A percentile compares a stretch with the other conserved stretches of the same genome.
These are phyloP conservation scores for Thunnus albacares DNA, from an alignment of 2,797 vertebrate genomes.

Conservation along the genomic window DNA sequence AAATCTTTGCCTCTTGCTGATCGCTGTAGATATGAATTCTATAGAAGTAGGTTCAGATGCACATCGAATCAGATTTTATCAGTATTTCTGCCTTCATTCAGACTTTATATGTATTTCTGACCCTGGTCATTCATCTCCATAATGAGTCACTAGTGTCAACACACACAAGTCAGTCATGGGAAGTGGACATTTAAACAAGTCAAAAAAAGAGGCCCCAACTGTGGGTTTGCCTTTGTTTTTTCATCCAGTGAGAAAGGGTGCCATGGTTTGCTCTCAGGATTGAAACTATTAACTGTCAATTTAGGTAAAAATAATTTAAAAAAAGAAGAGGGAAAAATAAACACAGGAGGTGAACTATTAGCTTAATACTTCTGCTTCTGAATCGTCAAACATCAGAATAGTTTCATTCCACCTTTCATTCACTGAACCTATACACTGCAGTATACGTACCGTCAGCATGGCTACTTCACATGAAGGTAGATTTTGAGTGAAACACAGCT, in stretches of 20 bases:
- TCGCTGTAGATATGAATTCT: neutral
- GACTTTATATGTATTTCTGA: conserved; percentile 32
- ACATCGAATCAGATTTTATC: conserved; percentile 16
- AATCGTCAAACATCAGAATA: neutral
- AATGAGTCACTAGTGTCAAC: conserved; percentile 21
- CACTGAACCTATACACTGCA: neutral
- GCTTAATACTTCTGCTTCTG: too few relatives aligned
- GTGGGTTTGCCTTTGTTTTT: conserved; percentile 9
- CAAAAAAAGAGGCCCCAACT: conserved; percentile 28
- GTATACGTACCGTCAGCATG: conserved; percentile 4
- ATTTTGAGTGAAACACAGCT: conserved; percentile 12
- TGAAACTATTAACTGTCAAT: neutral
- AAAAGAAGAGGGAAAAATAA: neutral
- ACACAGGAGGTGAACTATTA: neutral
- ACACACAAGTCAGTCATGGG: conserved; percentile 38
- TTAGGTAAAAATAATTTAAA: neutral
- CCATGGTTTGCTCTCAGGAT: neutral
- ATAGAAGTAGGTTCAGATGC: neutral
- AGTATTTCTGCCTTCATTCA: neutral
- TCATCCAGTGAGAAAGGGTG: conserved; percentile 19
- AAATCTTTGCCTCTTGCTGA: neutral
- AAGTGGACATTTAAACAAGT: conserved; percentile 49
- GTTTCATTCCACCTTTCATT: conserved; percentile 19
- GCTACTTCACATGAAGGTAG: conserved; percentile 20
- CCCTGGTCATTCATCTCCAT: conserved; percentile 2